Base-by-base conservation (phyloP, 2,797 vertebrate species). In the Sciurus vulgaris region DNA sequence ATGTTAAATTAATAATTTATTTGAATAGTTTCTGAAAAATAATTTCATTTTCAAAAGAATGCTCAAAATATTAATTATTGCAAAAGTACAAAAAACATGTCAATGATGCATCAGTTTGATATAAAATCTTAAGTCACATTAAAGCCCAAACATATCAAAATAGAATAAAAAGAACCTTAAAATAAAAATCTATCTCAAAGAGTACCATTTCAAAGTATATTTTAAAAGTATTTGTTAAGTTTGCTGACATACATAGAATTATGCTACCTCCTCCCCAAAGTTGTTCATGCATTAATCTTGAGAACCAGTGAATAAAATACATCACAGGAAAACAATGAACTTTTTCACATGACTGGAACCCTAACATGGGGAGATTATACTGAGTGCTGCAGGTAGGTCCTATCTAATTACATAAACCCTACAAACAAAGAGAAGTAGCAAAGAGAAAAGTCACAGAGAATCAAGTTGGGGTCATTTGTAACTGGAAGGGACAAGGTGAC, bases 1-100 rank as follows among this genome's bases (percentile, higher is more conserved):
- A 59, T 33, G 74, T 97, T 97, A 97, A 78, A 89, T 69, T 51
- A 59, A 70, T 97, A 97, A 96, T 98, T 98, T 97, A 95, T 97
- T 97, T 97, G 97, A 96, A 93, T 94, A 97, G 79, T 87, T 95
- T 89, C 91, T 97, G 96, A 97, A 93, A 89, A 67, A 73, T 56
- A 79, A 63, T 97, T 98, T 97, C 26, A 79, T 96, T 95, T 97
- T 93, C 78, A 79, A 89, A 95, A 85, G 94, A 95, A n/a, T 49
- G n/a, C 77, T 98, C 97, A 97, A 90, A 96, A 95, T 94, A 93
- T 91, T 97, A 88, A 41, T 95, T 96, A 93, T n/a, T 86, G 78
- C 86, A 97, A 96, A 82, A 78, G 74, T 81, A 91, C 35, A 89
- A 56, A 91, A 95, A 85, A 96, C 65, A 94, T 97, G 86, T 70